Evolutionary conservation across 2,113 vertebrate genomes (phyloP).

Genomic region (Crotalus horridus): DNA sequence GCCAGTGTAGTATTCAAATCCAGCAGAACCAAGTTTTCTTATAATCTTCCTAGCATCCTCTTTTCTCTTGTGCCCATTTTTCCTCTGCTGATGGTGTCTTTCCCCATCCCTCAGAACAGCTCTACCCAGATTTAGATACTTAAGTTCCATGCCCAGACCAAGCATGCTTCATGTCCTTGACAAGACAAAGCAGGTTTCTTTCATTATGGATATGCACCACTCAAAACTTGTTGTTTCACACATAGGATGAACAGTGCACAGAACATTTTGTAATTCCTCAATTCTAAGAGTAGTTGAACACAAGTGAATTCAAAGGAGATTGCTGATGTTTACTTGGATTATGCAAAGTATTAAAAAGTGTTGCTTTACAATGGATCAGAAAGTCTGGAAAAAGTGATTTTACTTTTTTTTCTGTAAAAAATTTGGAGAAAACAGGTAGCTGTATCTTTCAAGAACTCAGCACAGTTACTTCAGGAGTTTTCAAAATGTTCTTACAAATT

Average conservation of each 20-base stretch:
- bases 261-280: neutral
- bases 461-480: neutral
- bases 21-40: neutral
- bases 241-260: neutral
- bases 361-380: neutral
- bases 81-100: neutral
- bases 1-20: neutral
- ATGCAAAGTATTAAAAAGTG: neutral
- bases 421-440: neutral
- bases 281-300: neutral
- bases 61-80: neutral
- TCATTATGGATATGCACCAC: neutral
- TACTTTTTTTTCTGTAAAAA: neutral
- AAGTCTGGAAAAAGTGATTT: neutral
- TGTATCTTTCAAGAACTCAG: neutral
- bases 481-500: neutral
- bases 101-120: neutral
- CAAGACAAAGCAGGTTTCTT: neutral
- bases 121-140: neutral
- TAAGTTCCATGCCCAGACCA: neutral
- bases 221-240: neutral
- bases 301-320: neutral
- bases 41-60: neutral
- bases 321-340: neutral
- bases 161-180: neutral